Conservation (phyloP, 2,888 invertebrate species). For the Euclidia mi region DNA sequence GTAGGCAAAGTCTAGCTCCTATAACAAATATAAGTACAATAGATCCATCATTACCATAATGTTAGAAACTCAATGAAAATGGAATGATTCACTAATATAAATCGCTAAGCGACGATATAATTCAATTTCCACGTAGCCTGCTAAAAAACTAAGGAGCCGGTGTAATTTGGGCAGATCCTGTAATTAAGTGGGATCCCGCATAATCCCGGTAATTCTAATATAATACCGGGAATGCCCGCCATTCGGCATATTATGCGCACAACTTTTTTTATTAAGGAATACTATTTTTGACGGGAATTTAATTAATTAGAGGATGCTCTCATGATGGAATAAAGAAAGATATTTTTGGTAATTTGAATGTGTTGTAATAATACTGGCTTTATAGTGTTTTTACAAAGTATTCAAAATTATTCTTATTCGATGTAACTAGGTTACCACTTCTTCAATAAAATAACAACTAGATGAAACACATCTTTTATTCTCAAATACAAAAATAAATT, state of each 20-base stretch:
- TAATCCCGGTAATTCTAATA: constrained; percentile 80
- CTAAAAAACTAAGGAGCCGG: constrained; percentile 57
- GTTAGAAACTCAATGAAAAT: too few species aligned
- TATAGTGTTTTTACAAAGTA: too few species aligned
- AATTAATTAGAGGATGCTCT: constrained; percentile 68
- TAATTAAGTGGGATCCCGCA: constrained; percentile 77
- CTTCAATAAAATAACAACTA: too few species aligned
- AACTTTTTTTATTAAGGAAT: constrained; percentile 76
- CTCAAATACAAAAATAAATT: too few species aligned
- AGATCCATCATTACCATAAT: too few species aligned
- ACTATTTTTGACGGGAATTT: constrained; percentile 74
- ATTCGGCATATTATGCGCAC: constrained; percentile 52
- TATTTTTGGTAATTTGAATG: not conserved
- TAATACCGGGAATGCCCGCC: constrained; percentile 67
- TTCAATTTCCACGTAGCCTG: constrained; percentile 38
- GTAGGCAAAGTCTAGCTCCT: too few species aligned
- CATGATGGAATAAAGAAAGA: not conserved
- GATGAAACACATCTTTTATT: too few species aligned
- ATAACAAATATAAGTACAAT: too few species aligned
- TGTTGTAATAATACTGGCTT: too few species aligned
- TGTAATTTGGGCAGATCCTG: constrained; percentile 65
- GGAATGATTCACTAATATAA: constrained; percentile 27
- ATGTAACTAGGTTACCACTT: too few species aligned
- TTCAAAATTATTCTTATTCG: too few species aligned
- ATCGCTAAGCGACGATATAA: constrained; percentile 48